These are phyloP conservation scores for Macrochelys suwanniensis DNA, from an alignment of 2,797 vertebrate species.

Conservation along the genomic window DNA sequence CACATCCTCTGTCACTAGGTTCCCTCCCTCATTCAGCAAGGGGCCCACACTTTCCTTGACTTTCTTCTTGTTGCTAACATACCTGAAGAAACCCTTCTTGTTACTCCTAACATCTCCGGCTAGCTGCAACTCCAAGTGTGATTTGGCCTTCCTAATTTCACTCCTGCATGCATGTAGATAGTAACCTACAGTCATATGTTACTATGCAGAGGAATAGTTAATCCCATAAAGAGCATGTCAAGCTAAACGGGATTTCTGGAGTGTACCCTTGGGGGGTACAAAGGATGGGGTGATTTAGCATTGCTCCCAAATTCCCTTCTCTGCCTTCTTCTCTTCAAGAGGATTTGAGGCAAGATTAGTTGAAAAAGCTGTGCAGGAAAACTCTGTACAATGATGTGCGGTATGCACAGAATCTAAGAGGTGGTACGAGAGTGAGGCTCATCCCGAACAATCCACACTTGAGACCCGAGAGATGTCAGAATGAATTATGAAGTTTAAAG, in stretches of 20 bases:
- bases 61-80: too few relatives aligned
- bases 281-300: not conserved
- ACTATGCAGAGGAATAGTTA: conserved; percentile 25
- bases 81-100: too few relatives aligned
- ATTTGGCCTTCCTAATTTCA: too few relatives aligned
- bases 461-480: not conserved
- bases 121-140: too few relatives aligned
- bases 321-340: not conserved
- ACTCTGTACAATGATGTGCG: not conserved
- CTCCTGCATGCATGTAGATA: not conserved
- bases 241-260: conserved; percentile 19
- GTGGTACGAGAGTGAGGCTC: accelerated
- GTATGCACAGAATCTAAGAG: accelerated
- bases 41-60: too few relatives aligned
- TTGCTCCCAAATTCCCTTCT: not conserved
- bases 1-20: too few relatives aligned
- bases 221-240: conserved; percentile 45
- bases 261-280: not conserved
- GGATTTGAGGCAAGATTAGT: not conserved
- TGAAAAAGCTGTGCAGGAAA: accelerated
- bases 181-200: not conserved
- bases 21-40: too few relatives aligned
- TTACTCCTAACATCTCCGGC: too few relatives aligned
- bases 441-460: not conserved
- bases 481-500: not conserved